Conservation (phyloP, 2,797 vertebrate species). For the Argentina silus region DNA sequence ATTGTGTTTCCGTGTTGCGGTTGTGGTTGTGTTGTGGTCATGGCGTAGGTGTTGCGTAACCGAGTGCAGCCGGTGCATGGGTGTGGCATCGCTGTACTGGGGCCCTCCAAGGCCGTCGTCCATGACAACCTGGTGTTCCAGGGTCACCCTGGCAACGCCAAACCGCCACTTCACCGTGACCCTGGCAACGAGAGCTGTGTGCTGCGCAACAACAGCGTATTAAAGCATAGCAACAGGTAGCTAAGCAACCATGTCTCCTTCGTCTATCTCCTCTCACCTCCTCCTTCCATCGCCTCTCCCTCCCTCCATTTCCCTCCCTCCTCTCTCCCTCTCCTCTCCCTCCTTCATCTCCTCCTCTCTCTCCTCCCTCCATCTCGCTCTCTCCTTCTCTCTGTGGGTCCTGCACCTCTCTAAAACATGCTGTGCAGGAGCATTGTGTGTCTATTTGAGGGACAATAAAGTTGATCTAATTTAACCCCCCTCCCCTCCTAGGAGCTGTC, state of each 20-base stretch:
- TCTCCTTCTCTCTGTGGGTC: background rate
- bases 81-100: conserved; percentile 84
- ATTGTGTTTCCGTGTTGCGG: too few species aligned
- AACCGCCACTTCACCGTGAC: conserved; percentile 80
- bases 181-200: conserved; percentile 80
- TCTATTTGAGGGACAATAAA: too few species aligned
- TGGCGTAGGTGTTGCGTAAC: conserved; percentile 84
- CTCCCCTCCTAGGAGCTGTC: conserved; percentile 44
- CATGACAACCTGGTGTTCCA: conserved; percentile 91
- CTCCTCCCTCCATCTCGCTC: background rate
- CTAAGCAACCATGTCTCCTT: conserved; percentile 40
- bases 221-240: conserved; percentile 82
- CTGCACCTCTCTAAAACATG: background rate
- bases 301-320: too few species aligned
- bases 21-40: conserved; percentile 9
- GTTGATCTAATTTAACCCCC: background rate
- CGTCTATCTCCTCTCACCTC: too few species aligned
- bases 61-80: conserved; percentile 85
- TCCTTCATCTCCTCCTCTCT: background rate
- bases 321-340: background rate
- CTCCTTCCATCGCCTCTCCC: background rate
- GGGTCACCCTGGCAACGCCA: conserved; percentile 79
- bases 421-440: too few species aligned
- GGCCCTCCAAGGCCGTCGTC: conserved; percentile 83
- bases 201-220: conserved; percentile 84